phyloP scores from a whole-genome alignment of 2,888 invertebrate species.

The Pyrrhia umbra region DNA sequence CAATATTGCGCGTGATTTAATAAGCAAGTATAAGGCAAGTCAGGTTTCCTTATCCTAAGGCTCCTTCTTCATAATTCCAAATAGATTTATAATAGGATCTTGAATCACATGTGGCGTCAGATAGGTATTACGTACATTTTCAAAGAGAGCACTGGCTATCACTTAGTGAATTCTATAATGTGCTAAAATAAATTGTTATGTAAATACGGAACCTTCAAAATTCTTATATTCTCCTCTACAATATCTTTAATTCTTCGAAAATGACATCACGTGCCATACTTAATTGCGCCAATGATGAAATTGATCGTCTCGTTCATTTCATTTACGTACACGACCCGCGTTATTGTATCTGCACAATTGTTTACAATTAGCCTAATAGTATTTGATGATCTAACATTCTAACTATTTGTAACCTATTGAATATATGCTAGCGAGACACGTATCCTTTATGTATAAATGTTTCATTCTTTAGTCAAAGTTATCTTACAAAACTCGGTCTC shows the following conservation, averaged over 20 bases:
- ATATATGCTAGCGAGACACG: constrained; percentile 23
- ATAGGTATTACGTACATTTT: too few species aligned
- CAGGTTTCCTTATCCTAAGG: too few species aligned
- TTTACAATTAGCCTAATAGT: constrained; percentile 60
- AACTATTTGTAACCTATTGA: constrained; percentile 29
- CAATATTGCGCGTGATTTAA: neutral
- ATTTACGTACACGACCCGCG: constrained; percentile 46
- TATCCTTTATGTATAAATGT: neutral
- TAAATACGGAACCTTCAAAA: neutral
- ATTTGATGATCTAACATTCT: constrained; percentile 52
- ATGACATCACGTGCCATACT: constrained; percentile 26
- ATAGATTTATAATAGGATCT: too few species aligned
- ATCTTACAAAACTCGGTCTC: constrained; percentile 10
- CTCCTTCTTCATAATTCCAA: too few species aligned
- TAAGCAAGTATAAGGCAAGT: too few species aligned
- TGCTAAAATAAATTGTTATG: neutral
- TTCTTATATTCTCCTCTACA: neutral
- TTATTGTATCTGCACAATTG: constrained; percentile 53
- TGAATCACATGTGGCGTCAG: too few species aligned
- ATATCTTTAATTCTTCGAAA: neutral
- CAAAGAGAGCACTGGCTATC: too few species aligned
- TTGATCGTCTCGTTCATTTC: constrained; percentile 35
- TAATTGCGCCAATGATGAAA: constrained; percentile 29
- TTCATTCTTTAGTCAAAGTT: constrained; percentile 6
- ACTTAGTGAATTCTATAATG: too few species aligned